Base-by-base conservation (phyloP, 1,140 invertebrate genomes). In the Diachasma alloeum region DNA sequence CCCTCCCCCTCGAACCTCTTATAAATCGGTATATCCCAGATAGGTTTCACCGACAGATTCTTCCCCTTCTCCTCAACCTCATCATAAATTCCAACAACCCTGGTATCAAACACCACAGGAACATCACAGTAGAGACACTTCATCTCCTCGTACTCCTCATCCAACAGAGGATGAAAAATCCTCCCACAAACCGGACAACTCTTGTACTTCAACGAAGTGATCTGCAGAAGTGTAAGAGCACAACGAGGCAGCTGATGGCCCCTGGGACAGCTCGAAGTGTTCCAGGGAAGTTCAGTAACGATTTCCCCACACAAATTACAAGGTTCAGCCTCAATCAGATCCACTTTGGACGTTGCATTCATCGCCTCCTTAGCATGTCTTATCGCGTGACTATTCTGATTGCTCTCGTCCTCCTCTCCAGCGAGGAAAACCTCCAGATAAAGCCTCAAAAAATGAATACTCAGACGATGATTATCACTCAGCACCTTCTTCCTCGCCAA, bases 181-280 rank as follows among this genome's bases (percentile, higher is more conserved):
- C 84, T 44, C 17, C 80, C 78, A 76, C 89, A 90, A 77, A 87
- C 79, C 0, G 82, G 79, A 72, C 89, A 90, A 2, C 70, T 75
- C n/a, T 80, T 79, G 70, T 86, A 89, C 5, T 82, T 80, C 0
- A 86, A 68, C 0, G 69, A 71, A 0, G 83, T 86, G 24, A 89
- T 80, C 81, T 89, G 88, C 17, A 87, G 80, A 10, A 87, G 76
- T 11, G 87, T 89, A n/a, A 85, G 56, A 10, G 85, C 82, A 77
- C 89, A 90, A 74, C 89, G 83, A 4, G 86, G 81, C 53, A 90
- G 79, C 56, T 85, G 84, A 63, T 90, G 89, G 15, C 87, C 88
- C 0, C 48, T 67, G 0, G 84, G 73, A 78, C 89, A 90, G 1
- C 75, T 75, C 1, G 74, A 78, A 1, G 74, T 76, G 13, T 80